These are phyloP conservation scores for Epinephelus malabaricus DNA, from an alignment of 2,797 vertebrate species.

Conservation along the genomic window DNA sequence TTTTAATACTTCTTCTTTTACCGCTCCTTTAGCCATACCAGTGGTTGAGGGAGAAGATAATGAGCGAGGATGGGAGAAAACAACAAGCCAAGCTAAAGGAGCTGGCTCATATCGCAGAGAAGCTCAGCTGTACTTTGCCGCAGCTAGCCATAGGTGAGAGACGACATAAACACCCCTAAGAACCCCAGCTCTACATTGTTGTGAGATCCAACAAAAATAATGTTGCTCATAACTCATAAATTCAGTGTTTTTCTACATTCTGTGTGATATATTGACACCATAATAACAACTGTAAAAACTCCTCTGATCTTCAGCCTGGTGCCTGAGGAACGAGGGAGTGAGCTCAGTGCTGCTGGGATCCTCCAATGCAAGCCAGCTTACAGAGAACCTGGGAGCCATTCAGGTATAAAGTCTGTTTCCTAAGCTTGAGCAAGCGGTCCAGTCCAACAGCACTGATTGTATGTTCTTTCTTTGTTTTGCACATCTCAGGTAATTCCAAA, in stretches of 20 bases:
- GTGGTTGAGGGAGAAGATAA: conserved; percentile 97
- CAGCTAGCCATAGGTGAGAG: conserved; percentile 95
- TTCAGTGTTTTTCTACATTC: background rate
- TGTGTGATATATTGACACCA: background rate
- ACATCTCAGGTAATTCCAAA: conserved; percentile 86
- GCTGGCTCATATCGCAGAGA: conserved; percentile 93
- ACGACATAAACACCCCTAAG: background rate
- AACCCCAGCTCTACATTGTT: background rate
- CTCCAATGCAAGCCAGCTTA: conserved; percentile 94
- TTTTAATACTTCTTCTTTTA: background rate
- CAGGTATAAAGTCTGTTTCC: conserved; percentile 83
- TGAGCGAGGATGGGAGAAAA: conserved; percentile 95
- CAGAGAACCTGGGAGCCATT: conserved; percentile 98
- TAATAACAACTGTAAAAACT: background rate
- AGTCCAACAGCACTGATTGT: conserved; percentile 3
- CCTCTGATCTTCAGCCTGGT: conserved; percentile 90
- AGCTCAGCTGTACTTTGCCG: conserved; percentile 96
- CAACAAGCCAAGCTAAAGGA: conserved; percentile 97
- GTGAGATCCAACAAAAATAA: background rate
- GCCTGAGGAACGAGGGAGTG: conserved; percentile 96
- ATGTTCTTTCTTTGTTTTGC: conserved; percentile 30
- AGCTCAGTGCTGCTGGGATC: conserved; percentile 97
- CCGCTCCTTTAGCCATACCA: conserved; percentile 91
- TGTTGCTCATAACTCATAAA: background rate
- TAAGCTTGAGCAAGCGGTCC: background rate